Evolutionary conservation across 1,140 invertebrate species (phyloP).

Genomic region (Trichogramma pretiosum): DNA sequence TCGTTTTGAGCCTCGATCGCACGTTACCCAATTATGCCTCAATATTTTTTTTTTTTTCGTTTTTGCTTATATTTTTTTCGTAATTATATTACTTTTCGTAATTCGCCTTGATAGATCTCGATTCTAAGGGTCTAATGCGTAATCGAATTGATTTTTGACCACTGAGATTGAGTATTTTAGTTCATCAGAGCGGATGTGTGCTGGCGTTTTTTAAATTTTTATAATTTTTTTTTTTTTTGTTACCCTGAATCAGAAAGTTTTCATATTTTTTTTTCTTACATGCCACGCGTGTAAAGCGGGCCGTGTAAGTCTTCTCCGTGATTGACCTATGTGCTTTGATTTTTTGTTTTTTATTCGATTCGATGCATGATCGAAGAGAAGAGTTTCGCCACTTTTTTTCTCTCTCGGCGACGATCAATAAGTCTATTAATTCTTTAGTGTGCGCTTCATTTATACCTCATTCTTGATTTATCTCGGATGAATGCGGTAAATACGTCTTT

Average conservation of each 20-base stretch:
- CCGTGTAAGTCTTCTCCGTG: too few relatives aligned
- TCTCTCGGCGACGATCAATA: background rate
- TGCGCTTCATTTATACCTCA: slow-evolving; percentile 11
- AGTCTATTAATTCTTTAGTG: slow-evolving; percentile 16
- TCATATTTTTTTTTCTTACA: too few relatives aligned
- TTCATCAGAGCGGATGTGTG: too few relatives aligned
- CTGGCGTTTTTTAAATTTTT: too few relatives aligned
- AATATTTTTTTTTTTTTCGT: slow-evolving; percentile 7
- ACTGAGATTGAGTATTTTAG: slow-evolving; percentile 37
- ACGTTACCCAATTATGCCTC: slow-evolving; percentile 28
- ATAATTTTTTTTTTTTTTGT: slow-evolving; percentile 11
- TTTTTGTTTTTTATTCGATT: slow-evolving; percentile 33
- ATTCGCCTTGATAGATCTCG: background rate
- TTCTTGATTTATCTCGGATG: background rate
- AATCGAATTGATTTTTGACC: too few relatives aligned
- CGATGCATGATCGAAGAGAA: slow-evolving; percentile 35
- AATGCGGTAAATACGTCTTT: background rate
- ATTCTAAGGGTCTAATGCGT: too few relatives aligned
- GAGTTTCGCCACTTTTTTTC: too few relatives aligned
- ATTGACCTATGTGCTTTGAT: background rate
- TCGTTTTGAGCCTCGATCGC: slow-evolving; percentile 28
- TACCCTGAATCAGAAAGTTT: slow-evolving; percentile 41
- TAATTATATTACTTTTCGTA: background rate
- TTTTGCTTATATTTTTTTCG: slow-evolving; percentile 3
- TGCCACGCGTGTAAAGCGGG: too few relatives aligned